These are phyloP conservation scores for Philopotamus ludificatus DNA, from an alignment of 1,140 invertebrate species.

Conservation along the genomic window DNA sequence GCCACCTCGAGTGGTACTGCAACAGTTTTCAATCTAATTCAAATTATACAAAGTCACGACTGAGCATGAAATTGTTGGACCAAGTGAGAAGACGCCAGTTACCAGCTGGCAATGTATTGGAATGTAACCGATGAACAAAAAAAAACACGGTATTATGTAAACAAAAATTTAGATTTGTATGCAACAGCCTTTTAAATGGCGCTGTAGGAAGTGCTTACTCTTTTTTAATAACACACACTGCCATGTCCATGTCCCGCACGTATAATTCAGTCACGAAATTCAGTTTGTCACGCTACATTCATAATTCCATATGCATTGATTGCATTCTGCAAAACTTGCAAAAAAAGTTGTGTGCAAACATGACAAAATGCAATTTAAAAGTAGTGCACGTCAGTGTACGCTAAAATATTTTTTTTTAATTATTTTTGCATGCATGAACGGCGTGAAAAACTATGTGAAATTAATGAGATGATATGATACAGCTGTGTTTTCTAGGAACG, in stretches of 20 bases:
- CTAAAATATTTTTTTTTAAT: too few species aligned
- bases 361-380: neutral
- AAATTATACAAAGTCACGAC: slow-evolving; percentile 9
- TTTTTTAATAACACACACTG: neutral
- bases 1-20: neutral
- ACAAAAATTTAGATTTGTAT: neutral
- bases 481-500: too few species aligned
- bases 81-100: slow-evolving; percentile 2
- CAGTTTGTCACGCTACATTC: neutral
- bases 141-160: neutral
- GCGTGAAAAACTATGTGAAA: too few species aligned
- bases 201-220: neutral
- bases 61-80: neutral
- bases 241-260: neutral
- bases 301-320: neutral
- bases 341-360: neutral
- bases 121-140: neutral
- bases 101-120: neutral
- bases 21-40: slow-evolving; percentile 11
- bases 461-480: too few species aligned
- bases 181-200: neutral
- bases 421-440: too few species aligned
- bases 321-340: neutral
- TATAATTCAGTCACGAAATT: neutral
- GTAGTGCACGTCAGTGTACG: too few species aligned